Evolutionary conservation across 2,888 invertebrate species (phyloP).

Genomic region (Actias luna): DNA sequence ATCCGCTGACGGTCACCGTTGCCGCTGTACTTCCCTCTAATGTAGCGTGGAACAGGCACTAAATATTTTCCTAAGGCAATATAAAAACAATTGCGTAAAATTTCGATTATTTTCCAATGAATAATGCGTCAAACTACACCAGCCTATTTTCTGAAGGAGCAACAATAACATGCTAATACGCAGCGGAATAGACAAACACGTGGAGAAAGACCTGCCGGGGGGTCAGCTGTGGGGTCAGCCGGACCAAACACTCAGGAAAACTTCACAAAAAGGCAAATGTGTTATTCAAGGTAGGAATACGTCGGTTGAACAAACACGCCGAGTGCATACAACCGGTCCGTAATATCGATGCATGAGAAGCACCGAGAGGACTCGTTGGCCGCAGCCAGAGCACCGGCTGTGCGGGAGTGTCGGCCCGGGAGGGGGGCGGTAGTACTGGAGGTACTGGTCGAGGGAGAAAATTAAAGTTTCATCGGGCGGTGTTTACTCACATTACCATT

Average conservation of each 20-base stretch:
- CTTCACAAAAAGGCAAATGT: conserved; percentile 53
- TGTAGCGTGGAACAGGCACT: conserved; percentile 19
- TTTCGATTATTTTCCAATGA: not conserved
- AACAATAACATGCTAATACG: conserved; percentile 22
- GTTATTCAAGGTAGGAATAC: conserved; percentile 75
- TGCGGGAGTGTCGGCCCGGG: not conserved
- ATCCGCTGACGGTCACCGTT: not conserved
- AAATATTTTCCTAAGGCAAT: conserved; percentile 17
- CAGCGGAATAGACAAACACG: conserved; percentile 18
- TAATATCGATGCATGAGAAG: conserved; percentile 49
- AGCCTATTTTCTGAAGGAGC: not conserved
- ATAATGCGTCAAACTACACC: not conserved
- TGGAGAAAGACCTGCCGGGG: too few species aligned
- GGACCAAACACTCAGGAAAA: conserved; percentile 43
- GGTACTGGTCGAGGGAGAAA: conserved; percentile 20
- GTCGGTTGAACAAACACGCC: conserved; percentile 64
- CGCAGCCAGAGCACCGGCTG: conserved; percentile 13
- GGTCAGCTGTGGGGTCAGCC: conserved; percentile 20
- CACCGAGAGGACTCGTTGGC: not conserved
- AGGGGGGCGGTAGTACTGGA: conserved; percentile 23
- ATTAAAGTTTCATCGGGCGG: conserved; percentile 47
- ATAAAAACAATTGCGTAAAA: not conserved
- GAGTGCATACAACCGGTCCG: conserved; percentile 53
- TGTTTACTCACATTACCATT: conserved; percentile 63
- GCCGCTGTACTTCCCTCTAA: too few species aligned